These are phyloP conservation scores for Papilio machaon DNA, from an alignment of 1,140 invertebrate genomes.

Conservation along the genomic window DNA sequence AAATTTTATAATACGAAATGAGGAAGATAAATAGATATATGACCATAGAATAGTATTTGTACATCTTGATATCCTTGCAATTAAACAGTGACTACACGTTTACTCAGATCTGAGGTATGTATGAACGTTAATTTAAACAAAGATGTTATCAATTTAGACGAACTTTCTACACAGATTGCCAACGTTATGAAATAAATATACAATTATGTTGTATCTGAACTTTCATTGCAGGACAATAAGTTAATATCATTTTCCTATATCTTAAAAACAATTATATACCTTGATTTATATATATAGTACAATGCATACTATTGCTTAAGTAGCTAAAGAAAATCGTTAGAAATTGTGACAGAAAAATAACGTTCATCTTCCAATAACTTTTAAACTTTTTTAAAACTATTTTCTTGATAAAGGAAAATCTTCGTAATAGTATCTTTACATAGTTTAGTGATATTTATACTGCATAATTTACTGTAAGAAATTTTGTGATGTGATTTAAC, in stretches of 20 bases:
- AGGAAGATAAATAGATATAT: background rate
- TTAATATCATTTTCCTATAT: background rate
- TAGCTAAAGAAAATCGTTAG: no score
- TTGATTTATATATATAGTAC: slow-evolving; percentile 1
- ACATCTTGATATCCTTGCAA: slow-evolving; percentile 5
- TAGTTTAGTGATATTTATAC: no score
- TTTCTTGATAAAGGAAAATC: no score
- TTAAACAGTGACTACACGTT: background rate
- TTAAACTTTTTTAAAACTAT: no score
- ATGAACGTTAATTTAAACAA: background rate
- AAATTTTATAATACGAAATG: no score
- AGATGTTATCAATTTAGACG: background rate
- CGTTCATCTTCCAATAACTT: no score
- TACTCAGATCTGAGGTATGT: background rate
- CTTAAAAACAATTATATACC: background rate
- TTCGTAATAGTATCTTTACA: no score
- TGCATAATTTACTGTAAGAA: no score
- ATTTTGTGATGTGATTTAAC: background rate
- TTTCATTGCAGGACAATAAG: background rate
- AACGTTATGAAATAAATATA: background rate
- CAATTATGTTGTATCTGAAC: slow-evolving; percentile 2
- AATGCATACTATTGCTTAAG: no score
- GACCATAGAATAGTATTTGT: background rate
- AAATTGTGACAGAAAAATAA: no score
- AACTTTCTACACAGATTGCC: background rate